These are phyloP conservation scores for Guaruba guarouba DNA, from an alignment of 2,113 vertebrate genomes.

Conservation along the genomic window DNA sequence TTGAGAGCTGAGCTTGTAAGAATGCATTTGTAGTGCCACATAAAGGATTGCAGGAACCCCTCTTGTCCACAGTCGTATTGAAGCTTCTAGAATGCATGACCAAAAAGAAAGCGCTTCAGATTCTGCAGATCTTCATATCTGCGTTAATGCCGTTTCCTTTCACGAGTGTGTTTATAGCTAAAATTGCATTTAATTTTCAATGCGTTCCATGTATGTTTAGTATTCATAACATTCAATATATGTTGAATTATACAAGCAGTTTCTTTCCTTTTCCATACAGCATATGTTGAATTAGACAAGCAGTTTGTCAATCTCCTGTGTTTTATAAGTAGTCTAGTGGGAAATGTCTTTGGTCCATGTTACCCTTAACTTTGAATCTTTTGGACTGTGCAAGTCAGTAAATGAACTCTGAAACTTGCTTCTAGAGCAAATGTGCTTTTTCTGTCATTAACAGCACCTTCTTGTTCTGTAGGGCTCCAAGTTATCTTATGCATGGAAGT, in stretches of 20 bases:
- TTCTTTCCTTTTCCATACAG: neutral
- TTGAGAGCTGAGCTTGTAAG: neutral
- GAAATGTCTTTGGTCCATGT: neutral
- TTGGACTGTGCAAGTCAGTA: neutral
- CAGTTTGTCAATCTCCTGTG: neutral
- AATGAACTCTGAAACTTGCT: neutral
- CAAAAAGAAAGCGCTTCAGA: neutral
- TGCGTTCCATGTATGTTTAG: neutral
- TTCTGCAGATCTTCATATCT: neutral
- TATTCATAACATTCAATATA: neutral
- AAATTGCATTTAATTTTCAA: neutral
- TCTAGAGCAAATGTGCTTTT: neutral
- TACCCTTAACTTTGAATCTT: neutral
- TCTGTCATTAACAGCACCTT: neutral
- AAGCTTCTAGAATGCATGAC: neutral
- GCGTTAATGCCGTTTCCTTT: neutral
- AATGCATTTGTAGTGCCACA: neutral
- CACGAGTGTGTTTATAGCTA: neutral
- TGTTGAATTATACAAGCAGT: neutral
- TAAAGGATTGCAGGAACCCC: neutral
- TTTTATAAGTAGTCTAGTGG: neutral
- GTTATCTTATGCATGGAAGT: neutral
- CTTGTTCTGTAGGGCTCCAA: neutral
- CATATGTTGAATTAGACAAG: neutral
- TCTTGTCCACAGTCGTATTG: neutral